Evolutionary conservation across 2,113 vertebrate species (phyloP), one percentile per base, ranked within the genome.

Genomic region (Ginglymostoma cirratum): DNA sequence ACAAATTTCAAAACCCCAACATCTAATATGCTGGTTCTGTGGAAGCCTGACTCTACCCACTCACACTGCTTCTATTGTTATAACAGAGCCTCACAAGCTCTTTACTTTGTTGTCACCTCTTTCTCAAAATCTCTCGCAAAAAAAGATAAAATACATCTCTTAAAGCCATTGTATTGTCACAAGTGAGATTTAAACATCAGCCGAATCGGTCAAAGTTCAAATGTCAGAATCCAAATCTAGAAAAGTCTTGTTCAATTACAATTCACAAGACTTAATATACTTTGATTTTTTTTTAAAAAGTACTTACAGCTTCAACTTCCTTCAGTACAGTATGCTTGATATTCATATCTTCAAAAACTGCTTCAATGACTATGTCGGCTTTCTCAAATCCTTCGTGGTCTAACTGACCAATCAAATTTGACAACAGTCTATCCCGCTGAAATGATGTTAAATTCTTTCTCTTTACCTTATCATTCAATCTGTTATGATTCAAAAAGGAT

Each of bases 361-460:
- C 99, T 97, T 99, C 99, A 0, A 99, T 99, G 95, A 99, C 98
- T 98, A 99, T 99, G 97, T 99, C 99, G 0, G 97, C 98, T 89
- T 98, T 98, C 70, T 98, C 97, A 96, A 99, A 99, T 96, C 98
- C 98, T 34, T 96, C 97, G 97, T 99, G 99, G 96, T 99, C 98
- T 87, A 99, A 97, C 97, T 98, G 98, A 12, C 98, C 97, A 0
- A 96, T 97, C 97, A 99, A 93, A 96, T 97, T 98, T 96, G 98
- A 99, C 96, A 99, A 97, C 69, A 98, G 97, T 96, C 95, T 97
- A 97, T 99, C 99, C 67, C 99, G 98, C 98, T 99, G 97, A 83
- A 99, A 99, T 0, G 99, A 97, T 0, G 99, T 99, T 96, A 99
- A 97, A 95, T 34, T 97, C 97, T 96, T 99, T 98, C 99, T 99